Base-by-base conservation (phyloP, 2,113 vertebrate genomes). In the Ochotona princeps region DNA sequence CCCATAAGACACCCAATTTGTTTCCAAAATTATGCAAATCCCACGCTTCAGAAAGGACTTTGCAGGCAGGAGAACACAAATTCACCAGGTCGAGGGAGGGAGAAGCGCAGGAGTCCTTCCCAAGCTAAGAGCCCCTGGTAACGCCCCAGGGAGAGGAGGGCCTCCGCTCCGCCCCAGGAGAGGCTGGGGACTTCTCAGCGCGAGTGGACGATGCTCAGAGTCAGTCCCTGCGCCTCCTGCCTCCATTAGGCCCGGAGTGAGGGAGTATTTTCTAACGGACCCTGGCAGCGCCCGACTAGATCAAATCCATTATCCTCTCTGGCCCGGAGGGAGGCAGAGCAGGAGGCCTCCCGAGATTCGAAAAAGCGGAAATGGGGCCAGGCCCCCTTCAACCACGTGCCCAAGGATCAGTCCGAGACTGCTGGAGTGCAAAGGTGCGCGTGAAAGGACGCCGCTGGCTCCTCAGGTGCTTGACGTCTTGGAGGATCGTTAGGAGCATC, bases 21-120 rank as follows among this genome's bases (percentile, higher is more conserved):
- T 44, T 75, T 44, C 82, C 82, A 82, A 80, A 82, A 87, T 92
- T 74, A 93, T 94, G 93, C 83, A 88, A 91, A 86, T 92, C 76
- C 72, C 89, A 69, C 87, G 49, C 35, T 66, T 70, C 54, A 92
- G 83, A 87, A 82, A 84, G 35, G 26, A n/a, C 21, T 57, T 25
- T 69, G 47, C 84, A 12, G 47, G 92, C 69, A 26, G 87, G 54
- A 74, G 83, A 69, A 44, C 26, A 80, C 17, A 84, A 57, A 87
- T 72, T 51, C 87, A 20, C 63, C 30, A 47, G 1, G 38, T 57
- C 63, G 67, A 78, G 44, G 74, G 67, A 57, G 83, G 73, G 54
- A 14, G 54, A 14, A 1, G 54, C 14, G 54, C 54, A 17, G 54
- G 38, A 17, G 54, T 57, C 54, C 54, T 57, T 17, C 54, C 2